A percentile compares a stretch with the other conserved stretches of the same genome.
These are phyloP conservation scores for Calameuta filiformis DNA, from an alignment of 2,888 invertebrate species.

Conservation along the genomic window DNA sequence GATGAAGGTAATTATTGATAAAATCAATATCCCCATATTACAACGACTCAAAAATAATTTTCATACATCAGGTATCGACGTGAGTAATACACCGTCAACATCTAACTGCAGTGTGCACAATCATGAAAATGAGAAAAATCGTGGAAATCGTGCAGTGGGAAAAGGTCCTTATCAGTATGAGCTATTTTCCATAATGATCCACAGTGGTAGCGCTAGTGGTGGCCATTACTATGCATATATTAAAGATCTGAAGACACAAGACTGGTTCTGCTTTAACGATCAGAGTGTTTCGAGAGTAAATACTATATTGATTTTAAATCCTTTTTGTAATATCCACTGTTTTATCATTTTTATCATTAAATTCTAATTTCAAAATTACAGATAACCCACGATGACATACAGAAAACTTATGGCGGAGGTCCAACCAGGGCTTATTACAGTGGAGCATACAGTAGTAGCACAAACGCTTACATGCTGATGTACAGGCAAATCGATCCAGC, in stretches of 20 bases:
- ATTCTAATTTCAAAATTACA: slow-evolving; percentile 50
- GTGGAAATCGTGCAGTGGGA: slow-evolving; percentile 54
- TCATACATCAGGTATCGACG: slow-evolving; percentile 70
- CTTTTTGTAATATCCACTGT: not conserved
- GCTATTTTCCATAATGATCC: slow-evolving; percentile 91
- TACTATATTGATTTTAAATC: slow-evolving; percentile 14
- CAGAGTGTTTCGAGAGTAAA: slow-evolving; percentile 80
- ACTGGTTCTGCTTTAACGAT: slow-evolving; percentile 92
- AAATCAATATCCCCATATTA: not conserved
- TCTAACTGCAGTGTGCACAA: slow-evolving; percentile 65
- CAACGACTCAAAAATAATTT: not conserved
- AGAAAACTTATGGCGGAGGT: slow-evolving; percentile 84
- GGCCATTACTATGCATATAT: slow-evolving; percentile 95
- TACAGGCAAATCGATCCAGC: slow-evolving; percentile 80
- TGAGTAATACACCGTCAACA: slow-evolving; percentile 65
- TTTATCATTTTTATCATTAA: not conserved
- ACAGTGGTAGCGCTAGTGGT: slow-evolving; percentile 89
- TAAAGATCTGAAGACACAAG: slow-evolving; percentile 79
- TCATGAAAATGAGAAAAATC: slow-evolving; percentile 69
- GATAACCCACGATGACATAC: slow-evolving; percentile 84
- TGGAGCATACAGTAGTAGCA: slow-evolving; percentile 81
- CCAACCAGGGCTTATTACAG: slow-evolving; percentile 76
- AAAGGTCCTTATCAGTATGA: slow-evolving; percentile 84
- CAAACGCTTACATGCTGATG: slow-evolving; percentile 93
- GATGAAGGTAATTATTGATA: slow-evolving; percentile 69